Conservation (phyloP, 2,797 vertebrate genomes). For the Cynopterus sphinx region DNA sequence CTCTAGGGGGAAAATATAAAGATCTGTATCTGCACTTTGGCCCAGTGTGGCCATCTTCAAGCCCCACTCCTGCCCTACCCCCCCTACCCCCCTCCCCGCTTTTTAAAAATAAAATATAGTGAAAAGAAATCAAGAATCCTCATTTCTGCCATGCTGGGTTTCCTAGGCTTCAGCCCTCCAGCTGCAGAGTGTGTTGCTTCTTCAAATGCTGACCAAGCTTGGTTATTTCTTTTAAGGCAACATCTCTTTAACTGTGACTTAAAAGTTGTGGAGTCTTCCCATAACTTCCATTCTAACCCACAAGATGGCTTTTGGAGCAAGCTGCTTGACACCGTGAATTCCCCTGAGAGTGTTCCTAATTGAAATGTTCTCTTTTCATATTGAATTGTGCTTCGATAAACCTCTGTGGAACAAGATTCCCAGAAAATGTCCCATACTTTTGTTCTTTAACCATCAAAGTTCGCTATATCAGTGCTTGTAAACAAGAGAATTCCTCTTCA, state of each 20-base stretch:
- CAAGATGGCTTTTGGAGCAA: neutral
- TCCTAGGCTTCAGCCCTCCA: neutral
- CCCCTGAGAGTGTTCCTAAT: neutral
- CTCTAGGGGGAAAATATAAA: neutral
- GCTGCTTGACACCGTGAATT: neutral
- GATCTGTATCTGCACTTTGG: neutral
- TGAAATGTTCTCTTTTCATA: conserved; percentile 42
- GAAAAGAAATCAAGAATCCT: neutral
- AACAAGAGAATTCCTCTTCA: conserved; percentile 70
- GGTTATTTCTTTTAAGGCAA: neutral
- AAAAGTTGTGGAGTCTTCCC: neutral
- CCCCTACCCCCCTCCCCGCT: accelerated
- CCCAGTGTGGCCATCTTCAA: neutral
- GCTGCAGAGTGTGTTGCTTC: neutral
- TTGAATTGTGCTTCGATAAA: neutral
- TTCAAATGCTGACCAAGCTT: neutral
- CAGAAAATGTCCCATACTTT: conserved; percentile 16
- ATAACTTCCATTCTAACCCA: neutral
- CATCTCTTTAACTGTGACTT: conserved; percentile 3
- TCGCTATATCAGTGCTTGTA: conserved; percentile 63
- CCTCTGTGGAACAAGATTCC: conserved; percentile 22
- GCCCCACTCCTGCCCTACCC: too few species aligned
- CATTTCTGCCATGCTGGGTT: neutral
- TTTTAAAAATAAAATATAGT: neutral
- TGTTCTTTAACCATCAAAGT: conserved; percentile 9